A percentile compares a stretch with the other conserved stretches of the same genome.
These are phyloP conservation scores for Microcaecilia unicolor DNA, from an alignment of 2,797 vertebrate species.

Conservation along the genomic window DNA sequence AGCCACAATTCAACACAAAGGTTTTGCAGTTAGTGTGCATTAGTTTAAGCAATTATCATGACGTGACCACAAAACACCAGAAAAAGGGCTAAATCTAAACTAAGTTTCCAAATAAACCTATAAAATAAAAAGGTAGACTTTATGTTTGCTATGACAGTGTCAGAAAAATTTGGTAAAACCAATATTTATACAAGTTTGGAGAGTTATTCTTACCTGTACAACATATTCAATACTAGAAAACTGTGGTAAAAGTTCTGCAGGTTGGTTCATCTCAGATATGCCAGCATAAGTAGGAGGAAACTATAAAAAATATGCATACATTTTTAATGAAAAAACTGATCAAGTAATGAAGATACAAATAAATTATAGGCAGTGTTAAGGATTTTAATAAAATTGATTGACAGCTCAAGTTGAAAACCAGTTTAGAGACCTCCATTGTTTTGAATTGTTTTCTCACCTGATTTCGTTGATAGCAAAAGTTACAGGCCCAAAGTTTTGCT, in stretches of 20 bases:
- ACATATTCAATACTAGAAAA: constrained; percentile 97
- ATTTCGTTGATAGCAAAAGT: constrained; percentile 97
- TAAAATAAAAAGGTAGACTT: no score
- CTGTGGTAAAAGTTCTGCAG: constrained; percentile 88
- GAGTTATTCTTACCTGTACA: constrained; percentile 71
- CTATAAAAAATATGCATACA: constrained; percentile 42
- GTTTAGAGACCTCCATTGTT: no score
- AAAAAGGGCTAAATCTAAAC: no score
- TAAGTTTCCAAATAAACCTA: no score
- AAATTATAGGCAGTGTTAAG: not conserved
- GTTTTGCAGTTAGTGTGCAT: no score
- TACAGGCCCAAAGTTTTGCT: constrained; percentile 96
- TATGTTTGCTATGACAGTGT: no score
- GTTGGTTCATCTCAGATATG: constrained; percentile 93
- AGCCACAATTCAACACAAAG: no score
- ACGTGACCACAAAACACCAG: no score
- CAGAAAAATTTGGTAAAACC: no score
- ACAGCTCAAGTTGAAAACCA: not conserved
- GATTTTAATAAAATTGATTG: not conserved
- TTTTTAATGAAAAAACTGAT: constrained; percentile 2
- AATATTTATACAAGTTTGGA: no score
- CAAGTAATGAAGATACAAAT: not conserved
- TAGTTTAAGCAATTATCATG: no score
- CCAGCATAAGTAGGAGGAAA: constrained; percentile 93
- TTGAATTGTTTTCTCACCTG: constrained; percentile 63